Evolutionary conservation across 2,888 invertebrate species (phyloP).

Genomic region (Pachydiplax longipennis): DNA sequence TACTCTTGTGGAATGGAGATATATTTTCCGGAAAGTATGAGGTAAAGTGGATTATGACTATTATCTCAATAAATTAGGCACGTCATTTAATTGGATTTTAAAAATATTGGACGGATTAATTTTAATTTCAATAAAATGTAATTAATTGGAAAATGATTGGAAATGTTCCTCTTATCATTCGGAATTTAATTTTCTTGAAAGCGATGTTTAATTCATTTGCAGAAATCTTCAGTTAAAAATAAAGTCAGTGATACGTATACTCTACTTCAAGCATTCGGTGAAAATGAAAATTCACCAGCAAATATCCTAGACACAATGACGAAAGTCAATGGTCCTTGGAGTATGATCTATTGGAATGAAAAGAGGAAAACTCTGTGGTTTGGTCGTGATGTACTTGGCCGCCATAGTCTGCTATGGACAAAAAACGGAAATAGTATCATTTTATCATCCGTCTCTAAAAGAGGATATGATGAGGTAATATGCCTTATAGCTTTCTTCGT

Average conservation of each 20-base stretch:
- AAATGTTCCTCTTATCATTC: too few species aligned
- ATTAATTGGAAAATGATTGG: too few species aligned
- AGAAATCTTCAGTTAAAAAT: constrained; percentile 50
- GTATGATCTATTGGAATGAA: constrained; percentile 78
- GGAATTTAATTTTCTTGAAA: too few species aligned
- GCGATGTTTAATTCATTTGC: background rate
- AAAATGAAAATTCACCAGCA: constrained; percentile 46
- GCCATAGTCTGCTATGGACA: constrained; percentile 78
- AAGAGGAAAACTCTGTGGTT: constrained; percentile 72
- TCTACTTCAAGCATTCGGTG: constrained; percentile 35
- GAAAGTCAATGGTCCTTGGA: constrained; percentile 80
- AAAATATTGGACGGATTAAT: too few species aligned
- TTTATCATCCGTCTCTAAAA: constrained; percentile 55
- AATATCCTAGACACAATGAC: constrained; percentile 63
- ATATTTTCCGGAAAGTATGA: constrained; percentile 67
- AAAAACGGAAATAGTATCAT: constrained; percentile 47
- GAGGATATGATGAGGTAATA: constrained; percentile 46
- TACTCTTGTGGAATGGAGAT: constrained; percentile 90
- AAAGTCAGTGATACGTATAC: constrained; percentile 48
- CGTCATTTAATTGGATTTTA: too few species aligned
- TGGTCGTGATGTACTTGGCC: constrained; percentile 83
- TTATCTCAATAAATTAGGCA: background rate
- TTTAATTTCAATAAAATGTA: too few species aligned
- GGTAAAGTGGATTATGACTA: constrained; percentile 45
- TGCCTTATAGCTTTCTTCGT: background rate